Conservation (phyloP, 2,113 vertebrate species). For the Benitochromis conjunctus region DNA sequence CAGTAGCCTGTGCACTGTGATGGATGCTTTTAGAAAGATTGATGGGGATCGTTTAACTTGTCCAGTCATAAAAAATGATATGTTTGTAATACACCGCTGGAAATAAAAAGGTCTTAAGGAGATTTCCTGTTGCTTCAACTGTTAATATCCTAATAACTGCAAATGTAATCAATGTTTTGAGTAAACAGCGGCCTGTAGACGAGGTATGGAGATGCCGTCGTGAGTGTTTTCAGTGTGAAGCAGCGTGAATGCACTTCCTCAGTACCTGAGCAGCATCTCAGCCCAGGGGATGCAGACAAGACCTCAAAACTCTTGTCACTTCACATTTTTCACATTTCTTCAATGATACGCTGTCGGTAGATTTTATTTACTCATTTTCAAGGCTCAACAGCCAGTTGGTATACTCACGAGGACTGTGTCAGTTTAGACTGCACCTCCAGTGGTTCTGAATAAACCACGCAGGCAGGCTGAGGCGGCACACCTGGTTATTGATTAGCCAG, state of each 20-base stretch:
- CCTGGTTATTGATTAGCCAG: not conserved
- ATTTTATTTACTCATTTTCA: not conserved
- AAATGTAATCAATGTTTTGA: not conserved
- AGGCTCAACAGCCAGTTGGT: not conserved
- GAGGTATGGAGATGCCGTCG: not conserved
- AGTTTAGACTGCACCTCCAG: not conserved
- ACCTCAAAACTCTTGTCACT: not conserved
- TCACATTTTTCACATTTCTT: not conserved
- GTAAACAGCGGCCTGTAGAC: not conserved
- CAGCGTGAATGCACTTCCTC: not conserved
- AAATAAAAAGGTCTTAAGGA: not conserved
- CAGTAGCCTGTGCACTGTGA: not conserved
- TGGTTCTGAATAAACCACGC: not conserved
- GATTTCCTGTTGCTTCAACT: not conserved
- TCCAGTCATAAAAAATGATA: not conserved
- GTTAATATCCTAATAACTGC: not conserved
- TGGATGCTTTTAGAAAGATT: rapidly evolving
- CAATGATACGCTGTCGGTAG: not conserved
- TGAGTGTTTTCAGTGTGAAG: not conserved
- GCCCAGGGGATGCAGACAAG: not conserved
- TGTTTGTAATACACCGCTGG: not conserved
- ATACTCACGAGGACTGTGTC: not conserved
- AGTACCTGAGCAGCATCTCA: not conserved
- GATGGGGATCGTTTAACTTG: not conserved
- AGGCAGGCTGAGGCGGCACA: not conserved